Base-by-base conservation (phyloP, 2,113 vertebrate species). In the Cyprinodon tularosa region DNA sequence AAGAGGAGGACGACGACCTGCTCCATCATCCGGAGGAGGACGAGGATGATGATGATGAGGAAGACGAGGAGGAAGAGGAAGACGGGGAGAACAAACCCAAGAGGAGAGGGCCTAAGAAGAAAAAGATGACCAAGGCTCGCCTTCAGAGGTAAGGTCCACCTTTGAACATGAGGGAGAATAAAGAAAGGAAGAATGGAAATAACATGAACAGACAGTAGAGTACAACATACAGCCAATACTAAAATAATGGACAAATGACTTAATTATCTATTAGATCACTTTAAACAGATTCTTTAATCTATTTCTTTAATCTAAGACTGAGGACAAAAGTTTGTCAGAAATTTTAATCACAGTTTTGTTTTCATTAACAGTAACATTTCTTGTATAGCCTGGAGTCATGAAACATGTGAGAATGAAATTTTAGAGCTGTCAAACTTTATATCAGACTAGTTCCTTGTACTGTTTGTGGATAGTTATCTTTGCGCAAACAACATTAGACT, bases 41-140 rank as follows among this genome's bases (percentile, higher is more conserved):
- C 2, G 96, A 96, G 0, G 95, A 96, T 0, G 95, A 95, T 2
- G 96, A 96, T 0, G 94, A 96, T 1, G 96, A 96, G 8, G 96
- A 96, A 0, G 96, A 94, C 0, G 96, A 97, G 0, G 97, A 98
- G 7, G 97, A 96, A 13, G 96, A 97, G 4, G 97, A 97, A 0
- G 96, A 97, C 0, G 96, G 97, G 3, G 96, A 97, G 60, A 96
- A 95, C 84, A 98, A 97, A 84, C 98, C 98, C 72, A 99, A 99
- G 84, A 92, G 97, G 64, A 94, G 98, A 7, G 98, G 98, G 10
- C 98, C 98, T 12, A 99, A 99, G 86, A 99, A 98, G 95, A 99
- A 99, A 93, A 99, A 99, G 88, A 99, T 99, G 98, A 99, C 98
- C 9, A 99, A 99, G 92, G 98, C 98, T 0, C 96, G 98, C 3